A percentile compares a stretch with the other conserved stretches of the same genome.
These are phyloP conservation scores for Cyrtorhinus lividipennis DNA, from an alignment of 1,140 invertebrate genomes.

Conservation along the genomic window DNA sequence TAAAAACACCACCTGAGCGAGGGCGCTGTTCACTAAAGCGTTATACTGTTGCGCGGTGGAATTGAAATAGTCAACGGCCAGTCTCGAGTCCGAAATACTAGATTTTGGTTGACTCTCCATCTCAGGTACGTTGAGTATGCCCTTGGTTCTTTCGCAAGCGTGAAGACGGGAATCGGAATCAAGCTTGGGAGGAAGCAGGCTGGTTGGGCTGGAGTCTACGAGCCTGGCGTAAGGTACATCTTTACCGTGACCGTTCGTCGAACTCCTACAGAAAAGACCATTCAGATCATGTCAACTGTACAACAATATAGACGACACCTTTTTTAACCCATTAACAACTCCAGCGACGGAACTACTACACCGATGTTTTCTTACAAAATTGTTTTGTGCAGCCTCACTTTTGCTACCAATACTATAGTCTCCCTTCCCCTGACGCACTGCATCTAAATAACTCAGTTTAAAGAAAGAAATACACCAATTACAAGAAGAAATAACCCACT, in stretches of 20 bases:
- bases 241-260: constrained; percentile 28
- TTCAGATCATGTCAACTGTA: too few relatives aligned
- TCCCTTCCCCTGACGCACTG: too few relatives aligned
- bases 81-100: constrained; percentile 65
- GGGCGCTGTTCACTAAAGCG: constrained; percentile 23
- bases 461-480: too few relatives aligned
- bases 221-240: constrained; percentile 67
- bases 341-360: too few relatives aligned
- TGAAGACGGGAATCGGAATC: constrained; percentile 62
- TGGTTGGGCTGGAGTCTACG: constrained; percentile 45
- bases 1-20: constrained; percentile 15
- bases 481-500: too few relatives aligned
- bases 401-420: too few relatives aligned
- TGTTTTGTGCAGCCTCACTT: too few relatives aligned
- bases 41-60: constrained; percentile 30
- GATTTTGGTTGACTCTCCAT: constrained; percentile 40
- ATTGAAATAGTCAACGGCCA: constrained; percentile 53
- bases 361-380: too few relatives aligned
- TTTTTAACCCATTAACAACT: too few relatives aligned
- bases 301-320: too few relatives aligned
- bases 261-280: too few relatives aligned
- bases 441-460: too few relatives aligned
- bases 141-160: constrained; percentile 45
- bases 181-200: constrained; percentile 42
- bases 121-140: constrained; percentile 37